Evolutionary conservation across 2,797 vertebrate species (phyloP), one percentile per base, ranked within the genome.

Genomic region (Eurystomus glaucurus): DNA sequence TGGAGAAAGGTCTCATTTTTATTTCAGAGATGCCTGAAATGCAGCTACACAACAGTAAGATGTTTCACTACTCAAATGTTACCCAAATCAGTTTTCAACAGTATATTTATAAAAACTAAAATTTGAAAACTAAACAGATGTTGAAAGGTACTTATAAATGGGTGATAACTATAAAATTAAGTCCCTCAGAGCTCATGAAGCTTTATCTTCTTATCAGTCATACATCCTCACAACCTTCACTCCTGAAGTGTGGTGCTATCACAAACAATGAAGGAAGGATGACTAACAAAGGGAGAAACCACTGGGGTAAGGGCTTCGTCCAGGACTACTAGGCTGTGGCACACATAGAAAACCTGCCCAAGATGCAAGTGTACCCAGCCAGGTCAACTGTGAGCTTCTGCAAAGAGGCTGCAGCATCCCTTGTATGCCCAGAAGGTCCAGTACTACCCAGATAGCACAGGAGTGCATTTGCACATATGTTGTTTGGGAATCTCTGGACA

Each of bases 391-490:
- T 4, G 26, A 71, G 21, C 23, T 66, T 70, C 80, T 89, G 39
- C 66, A 92, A 64, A 12, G 25, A 31, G 39, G 28, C 11, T 68
- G 58, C 77, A 45, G 26, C 62, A 79, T 2, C 17, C 41, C 39
- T 41, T 1, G 1, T 1, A 3, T 31, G 16, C 54, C 60, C 35
- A 51, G 60, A 33, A 88, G 10, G 22, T 66, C 41, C 33, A 22
- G 3, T 6, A n/a, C 23, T 19, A 46, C 22, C 64, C 60, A 52
- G 14, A 28, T 7, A 51, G 51, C 13, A 33, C 37, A 28, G 33
- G 17, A 15, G 19, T 69, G 20, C 7, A 2, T 3, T 6, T 64
- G 18, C 35, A 43, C 7, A 1, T 18, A 10, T 2, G 1, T 18
- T 65, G 21, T 39, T 37, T 13, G 23, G 10, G 35, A 85, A 76